A percentile compares a stretch with the other conserved stretches of the same genome.
Evolutionary conservation across 2,113 vertebrate genomes (phyloP).

Genomic region (Casuarius casuarius): DNA sequence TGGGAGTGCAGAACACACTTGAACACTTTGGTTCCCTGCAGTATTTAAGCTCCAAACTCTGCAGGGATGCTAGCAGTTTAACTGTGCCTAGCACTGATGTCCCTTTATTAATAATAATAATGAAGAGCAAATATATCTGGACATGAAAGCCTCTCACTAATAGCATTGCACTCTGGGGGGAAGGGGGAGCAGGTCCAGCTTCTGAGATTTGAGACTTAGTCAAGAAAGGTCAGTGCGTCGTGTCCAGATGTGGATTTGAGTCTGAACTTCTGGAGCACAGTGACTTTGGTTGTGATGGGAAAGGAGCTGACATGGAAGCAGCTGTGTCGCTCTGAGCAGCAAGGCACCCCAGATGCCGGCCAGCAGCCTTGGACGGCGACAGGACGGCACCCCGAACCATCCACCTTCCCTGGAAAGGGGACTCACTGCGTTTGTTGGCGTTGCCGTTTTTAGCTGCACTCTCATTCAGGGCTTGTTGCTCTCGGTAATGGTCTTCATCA

Average conservation of each 20-base stretch:
- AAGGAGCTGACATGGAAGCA: background rate
- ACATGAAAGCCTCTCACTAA: rapidly evolving
- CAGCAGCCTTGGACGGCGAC: background rate
- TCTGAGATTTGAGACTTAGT: background rate
- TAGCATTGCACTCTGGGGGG: rapidly evolving
- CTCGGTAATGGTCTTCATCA: conserved; percentile 94
- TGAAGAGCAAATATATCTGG: rapidly evolving
- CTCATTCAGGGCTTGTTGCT: conserved; percentile 93
- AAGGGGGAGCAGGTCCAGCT: rapidly evolving
- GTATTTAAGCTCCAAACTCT: background rate
- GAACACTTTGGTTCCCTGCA: background rate
- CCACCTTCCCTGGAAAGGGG: rapidly evolving
- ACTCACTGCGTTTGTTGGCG: conserved; percentile 79
- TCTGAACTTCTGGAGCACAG: rapidly evolving
- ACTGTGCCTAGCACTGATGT: background rate
- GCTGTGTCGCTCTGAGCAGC: rapidly evolving
- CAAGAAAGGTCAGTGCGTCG: background rate
- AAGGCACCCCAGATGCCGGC: background rate
- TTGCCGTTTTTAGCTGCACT: conserved; percentile 86
- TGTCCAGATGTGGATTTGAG: background rate
- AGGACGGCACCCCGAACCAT: background rate
- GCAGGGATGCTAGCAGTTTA: background rate
- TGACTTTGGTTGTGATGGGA: background rate
- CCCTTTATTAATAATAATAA: background rate
- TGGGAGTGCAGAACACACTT: rapidly evolving